These are phyloP conservation scores for Panagrolaimus sp. DNA, from an alignment of 1,140 invertebrate species.

Conservation along the genomic window DNA sequence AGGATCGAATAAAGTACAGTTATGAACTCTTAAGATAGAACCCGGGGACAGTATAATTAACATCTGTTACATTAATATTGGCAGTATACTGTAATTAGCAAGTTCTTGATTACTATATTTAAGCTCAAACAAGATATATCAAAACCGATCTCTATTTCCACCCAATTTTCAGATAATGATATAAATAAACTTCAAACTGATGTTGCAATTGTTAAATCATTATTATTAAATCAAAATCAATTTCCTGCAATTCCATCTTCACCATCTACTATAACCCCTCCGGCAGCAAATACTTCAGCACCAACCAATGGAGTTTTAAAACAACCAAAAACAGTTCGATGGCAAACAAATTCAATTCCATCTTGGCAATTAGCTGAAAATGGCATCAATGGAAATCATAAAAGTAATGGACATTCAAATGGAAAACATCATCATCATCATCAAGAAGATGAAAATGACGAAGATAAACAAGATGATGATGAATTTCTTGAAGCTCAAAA, in stretches of 20 bases:
- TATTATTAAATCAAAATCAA: conserved; percentile 47
- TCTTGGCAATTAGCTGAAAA: conserved; percentile 29
- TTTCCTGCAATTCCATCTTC: conserved; percentile 42
- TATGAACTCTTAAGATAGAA: too few relatives aligned
- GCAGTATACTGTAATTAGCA: background rate
- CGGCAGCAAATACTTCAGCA: conserved; percentile 14
- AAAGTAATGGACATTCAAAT: background rate
- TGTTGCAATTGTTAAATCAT: conserved; percentile 43
- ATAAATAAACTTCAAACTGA: conserved; percentile 23
- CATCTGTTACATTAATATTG: background rate
- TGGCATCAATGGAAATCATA: background rate
- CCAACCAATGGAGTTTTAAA: conserved; percentile 15
- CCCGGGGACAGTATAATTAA: too few relatives aligned
- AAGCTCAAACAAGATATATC: background rate
- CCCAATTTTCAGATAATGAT: conserved; percentile 2
- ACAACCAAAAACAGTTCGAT: conserved; percentile 4
- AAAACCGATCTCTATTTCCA: background rate
- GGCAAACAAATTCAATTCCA: conserved; percentile 20
- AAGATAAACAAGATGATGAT: background rate
- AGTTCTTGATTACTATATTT: too few relatives aligned
- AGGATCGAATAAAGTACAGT: too few relatives aligned
- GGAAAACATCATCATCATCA: background rate
- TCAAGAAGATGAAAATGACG: background rate
- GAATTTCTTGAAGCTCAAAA: background rate
- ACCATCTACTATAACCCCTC: conserved; percentile 17